Base-by-base conservation (phyloP, 2,797 vertebrate species). In the Mallotus villosus region DNA sequence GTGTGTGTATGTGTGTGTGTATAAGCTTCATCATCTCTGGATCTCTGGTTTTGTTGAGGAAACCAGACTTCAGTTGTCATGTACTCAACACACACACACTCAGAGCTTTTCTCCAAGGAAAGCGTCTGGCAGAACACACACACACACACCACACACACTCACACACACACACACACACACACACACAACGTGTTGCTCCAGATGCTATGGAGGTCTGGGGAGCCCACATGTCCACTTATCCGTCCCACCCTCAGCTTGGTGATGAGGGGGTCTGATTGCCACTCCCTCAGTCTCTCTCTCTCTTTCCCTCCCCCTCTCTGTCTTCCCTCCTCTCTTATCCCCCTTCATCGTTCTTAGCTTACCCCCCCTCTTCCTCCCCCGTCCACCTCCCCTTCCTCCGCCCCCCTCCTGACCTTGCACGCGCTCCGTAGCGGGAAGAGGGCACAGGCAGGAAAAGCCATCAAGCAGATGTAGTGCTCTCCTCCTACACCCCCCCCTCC, bases 381-480 rank as follows among this genome's bases (percentile, higher is more conserved):
- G 5, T 73, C 46, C 80, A 57, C 78, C 80, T 75, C 73, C 84
- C 77, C 75, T 78, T 34, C 69, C 73, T 62, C 82, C 78, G 63
- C 75, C 80, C 24, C 8, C 51, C 80, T 75, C 46, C 75, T 90
- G 90, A 92, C 90, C 89, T 90, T 90, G 86, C 63, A 32, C 72
- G 12, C 69, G 63, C 78, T 81, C 78, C 17, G 1, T 74, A 80
- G 84, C 76, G 4, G 32, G 27, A 6, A 1, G 22, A 29, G 57
- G 73, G 57, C 69, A 72, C 22, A 72, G 81, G 81, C 81, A 85
- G 83, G 84, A 86, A 90, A 90, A 92, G 83, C 85, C 83, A 90
- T 90, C 83, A 81, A 88, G 82, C 89, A 89, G 87, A 89, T 86
- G 88, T 25, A 55, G 32, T n/a, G 57, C 25, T 49, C 46, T 49